Evolutionary conservation across 2,797 vertebrate genomes (phyloP), one percentile per base, ranked within the genome.

Genomic region (Microtus agrestis): DNA sequence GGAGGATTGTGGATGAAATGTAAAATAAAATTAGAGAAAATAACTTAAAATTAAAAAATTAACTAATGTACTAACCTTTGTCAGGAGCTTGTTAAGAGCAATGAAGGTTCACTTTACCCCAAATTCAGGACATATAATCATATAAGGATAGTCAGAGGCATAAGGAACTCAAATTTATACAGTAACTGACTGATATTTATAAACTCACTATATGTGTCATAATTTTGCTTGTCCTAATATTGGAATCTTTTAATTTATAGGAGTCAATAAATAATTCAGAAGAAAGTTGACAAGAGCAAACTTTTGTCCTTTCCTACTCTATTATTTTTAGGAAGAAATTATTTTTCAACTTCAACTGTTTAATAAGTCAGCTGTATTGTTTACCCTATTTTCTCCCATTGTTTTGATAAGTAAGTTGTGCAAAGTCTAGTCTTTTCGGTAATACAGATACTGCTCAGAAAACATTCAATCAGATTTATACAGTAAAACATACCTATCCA

Each of bases 191-290:
- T 84, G 31, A 51, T 94, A 69, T 79, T 97, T 81, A 76, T n/a
- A 90, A 92, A 91, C 19, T 29, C 14, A 87, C 46, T 96, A 77
- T 96, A n/a, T 73, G 1, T 81, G 27, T 80, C 56, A 86, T 40
- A 94, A 94, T 63, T 95, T 59, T 74, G 19, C 69, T 92, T 19
- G 40, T 96, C 95, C 96, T 97, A 95, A 96, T 91, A 97, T 98
- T 98, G 98, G 34, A 95, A 97, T 95, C 95, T 94, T 46, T 69
- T 65, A 71, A 96, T 97, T 88, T 96, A 94, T 67, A 85, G 65
- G 77, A 97, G 93, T 82, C 76, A 91, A 91, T 98, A 98, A 98
- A 97, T 98, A 98, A 98, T 98, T 98, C 97, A 98, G 94, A 91
- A 91, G 87, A 76, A 97, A 98, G 94, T 96, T 97, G 96, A 87